Percentiles rank a stretch among this genome's conserved stretches.
These are phyloP conservation scores for Eurytoma californica DNA, from an alignment of 2,888 invertebrate species.

Conservation along the genomic window DNA sequence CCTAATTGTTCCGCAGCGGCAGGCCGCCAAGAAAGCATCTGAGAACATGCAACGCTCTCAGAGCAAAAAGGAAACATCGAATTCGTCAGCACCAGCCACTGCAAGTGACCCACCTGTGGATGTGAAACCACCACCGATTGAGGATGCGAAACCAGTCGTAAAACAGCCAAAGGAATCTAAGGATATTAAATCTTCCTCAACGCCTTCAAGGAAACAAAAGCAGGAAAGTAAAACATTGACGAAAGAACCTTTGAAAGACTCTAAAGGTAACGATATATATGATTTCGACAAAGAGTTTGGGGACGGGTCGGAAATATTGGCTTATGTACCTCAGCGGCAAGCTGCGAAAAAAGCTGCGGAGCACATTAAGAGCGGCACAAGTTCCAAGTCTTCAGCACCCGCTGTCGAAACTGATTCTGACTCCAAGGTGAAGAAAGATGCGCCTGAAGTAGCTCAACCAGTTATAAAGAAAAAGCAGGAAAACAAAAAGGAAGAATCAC, in stretches of 20 bases:
- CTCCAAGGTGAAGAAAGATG: conserved; percentile 68
- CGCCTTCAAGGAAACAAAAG: conserved; percentile 37
- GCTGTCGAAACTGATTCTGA: conserved; percentile 67
- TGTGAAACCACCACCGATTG: conserved; percentile 43
- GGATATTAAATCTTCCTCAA: conserved; percentile 28
- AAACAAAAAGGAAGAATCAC: conserved; percentile 65
- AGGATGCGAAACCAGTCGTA: conserved; percentile 48
- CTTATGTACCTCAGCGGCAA: conserved; percentile 92
- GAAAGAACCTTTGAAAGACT: conserved; percentile 71
- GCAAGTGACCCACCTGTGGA: conserved; percentile 37
- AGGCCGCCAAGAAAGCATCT: conserved; percentile 93
- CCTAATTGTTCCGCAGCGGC: conserved; percentile 91
- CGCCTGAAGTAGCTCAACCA: conserved; percentile 52
- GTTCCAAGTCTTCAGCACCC: conserved; percentile 75
- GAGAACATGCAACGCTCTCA: conserved; percentile 84
- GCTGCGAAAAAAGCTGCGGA: conserved; percentile 95
- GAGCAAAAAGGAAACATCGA: conserved; percentile 70
- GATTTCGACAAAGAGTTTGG: conserved; percentile 81
- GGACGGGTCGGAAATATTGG: conserved; percentile 80
- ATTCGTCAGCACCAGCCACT: conserved; percentile 69
- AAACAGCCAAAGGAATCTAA: conserved; percentile 34
- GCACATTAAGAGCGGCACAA: conserved; percentile 88
- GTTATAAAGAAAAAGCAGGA: conserved; percentile 65
- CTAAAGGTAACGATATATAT: conserved; percentile 76
- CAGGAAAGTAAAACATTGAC: conserved; percentile 53